Percentiles rank a stretch among this genome's conserved stretches.
These are phyloP conservation scores for Diplazon laetatorius DNA, from an alignment of 2,888 invertebrate species.

Conservation along the genomic window DNA sequence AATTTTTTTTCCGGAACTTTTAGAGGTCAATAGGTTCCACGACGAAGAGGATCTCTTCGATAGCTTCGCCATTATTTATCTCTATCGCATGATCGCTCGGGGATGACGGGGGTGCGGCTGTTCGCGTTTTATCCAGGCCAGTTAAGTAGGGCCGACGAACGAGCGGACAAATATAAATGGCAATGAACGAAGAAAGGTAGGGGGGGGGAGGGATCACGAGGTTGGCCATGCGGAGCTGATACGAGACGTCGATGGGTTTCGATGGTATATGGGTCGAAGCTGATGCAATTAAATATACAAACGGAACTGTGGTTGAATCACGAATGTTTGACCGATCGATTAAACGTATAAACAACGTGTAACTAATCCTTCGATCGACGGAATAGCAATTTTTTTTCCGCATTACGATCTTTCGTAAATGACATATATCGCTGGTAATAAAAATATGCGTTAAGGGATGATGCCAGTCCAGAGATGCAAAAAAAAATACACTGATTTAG, in stretches of 20 bases:
- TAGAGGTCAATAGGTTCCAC: no score
- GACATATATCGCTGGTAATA: no score
- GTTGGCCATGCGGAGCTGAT: not conserved
- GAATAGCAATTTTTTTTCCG: no score
- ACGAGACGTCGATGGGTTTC: not conserved
- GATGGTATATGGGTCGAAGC: slow-evolving; percentile 6
- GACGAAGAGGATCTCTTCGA: no score
- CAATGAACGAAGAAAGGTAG: not conserved
- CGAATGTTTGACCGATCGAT: slow-evolving; percentile 6
- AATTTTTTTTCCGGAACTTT: no score
- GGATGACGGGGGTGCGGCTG: slow-evolving; percentile 23
- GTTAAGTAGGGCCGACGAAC: not conserved
- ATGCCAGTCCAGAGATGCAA: no score
- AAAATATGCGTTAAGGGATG: no score
- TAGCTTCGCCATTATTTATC: slow-evolving; percentile 3
- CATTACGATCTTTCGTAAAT: no score
- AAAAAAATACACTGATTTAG: no score
- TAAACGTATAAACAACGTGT: not conserved
- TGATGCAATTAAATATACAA: not conserved
- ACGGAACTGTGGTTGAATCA: not conserved
- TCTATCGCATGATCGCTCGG: slow-evolving; percentile 29
- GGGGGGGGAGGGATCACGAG: not conserved
- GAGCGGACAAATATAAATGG: not conserved
- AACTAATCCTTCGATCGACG: no score
- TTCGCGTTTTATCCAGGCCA: slow-evolving; percentile 5